Conservation (phyloP, 2,113 vertebrate species). For the Neolamprologus caudopunctatus region DNA sequence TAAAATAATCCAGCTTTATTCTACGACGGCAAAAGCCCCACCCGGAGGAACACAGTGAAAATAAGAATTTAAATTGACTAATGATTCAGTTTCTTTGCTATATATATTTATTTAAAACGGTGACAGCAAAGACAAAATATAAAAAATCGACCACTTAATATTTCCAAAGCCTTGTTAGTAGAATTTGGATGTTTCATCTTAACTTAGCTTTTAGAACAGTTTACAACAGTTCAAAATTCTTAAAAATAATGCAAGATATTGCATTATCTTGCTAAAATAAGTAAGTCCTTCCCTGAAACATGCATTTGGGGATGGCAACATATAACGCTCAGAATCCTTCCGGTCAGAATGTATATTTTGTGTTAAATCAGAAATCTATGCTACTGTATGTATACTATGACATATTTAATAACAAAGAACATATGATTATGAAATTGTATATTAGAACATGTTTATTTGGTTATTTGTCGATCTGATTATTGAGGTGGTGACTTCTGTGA, state of each 20-base stretch:
- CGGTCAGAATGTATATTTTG: not conserved
- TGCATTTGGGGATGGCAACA: not conserved
- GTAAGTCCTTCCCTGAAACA: not conserved
- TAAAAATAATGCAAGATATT: not conserved
- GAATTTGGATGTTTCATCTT: not conserved
- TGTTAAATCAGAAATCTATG: not conserved
- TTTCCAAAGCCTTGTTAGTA: not conserved
- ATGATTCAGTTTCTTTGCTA: not conserved
- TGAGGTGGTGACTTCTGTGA: not conserved
- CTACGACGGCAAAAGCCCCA: not conserved
- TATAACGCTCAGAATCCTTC: not conserved
- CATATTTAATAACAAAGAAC: not conserved
- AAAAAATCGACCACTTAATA: not conserved
- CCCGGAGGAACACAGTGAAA: not conserved
- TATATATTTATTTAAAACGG: not conserved
- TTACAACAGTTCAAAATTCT: not conserved
- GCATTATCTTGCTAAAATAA: not conserved
- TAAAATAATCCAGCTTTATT: slow-evolving; percentile 35
- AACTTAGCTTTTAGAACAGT: not conserved
- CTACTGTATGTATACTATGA: not conserved
- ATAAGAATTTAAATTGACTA: not conserved
- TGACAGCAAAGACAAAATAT: not conserved
- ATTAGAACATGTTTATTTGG: not conserved
- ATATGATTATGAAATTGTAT: not conserved
- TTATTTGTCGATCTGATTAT: accelerated